phyloP scores from a whole-genome alignment of 2,797 vertebrate species.

The Gymnothorax javanicus region DNA sequence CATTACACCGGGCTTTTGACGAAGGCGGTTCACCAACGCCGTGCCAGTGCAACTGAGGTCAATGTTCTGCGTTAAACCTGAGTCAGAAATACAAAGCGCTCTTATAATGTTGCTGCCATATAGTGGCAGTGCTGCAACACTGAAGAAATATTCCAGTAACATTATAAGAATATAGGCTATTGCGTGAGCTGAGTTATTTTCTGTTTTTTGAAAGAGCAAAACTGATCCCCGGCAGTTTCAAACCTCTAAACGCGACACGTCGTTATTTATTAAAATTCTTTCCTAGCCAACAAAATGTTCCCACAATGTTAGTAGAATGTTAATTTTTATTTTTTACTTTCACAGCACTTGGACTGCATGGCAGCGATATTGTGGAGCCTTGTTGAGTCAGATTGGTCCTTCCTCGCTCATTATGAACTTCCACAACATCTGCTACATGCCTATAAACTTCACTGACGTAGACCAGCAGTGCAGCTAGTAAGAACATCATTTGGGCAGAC shows the following conservation, averaged over 20 bases:
- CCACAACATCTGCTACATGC: background rate
- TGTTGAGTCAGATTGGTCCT: no score
- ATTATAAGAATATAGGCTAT: no score
- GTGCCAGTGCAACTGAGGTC: background rate
- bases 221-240: background rate
- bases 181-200: background rate
- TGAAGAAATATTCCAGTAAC: no score
- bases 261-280: background rate
- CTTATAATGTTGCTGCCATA: no score
- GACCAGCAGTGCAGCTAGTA: no score
- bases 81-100: background rate
- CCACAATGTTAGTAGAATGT: no score
- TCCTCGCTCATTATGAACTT: background rate
- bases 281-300: background rate
- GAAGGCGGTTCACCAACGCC: background rate
- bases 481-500: no score
- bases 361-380: no score
- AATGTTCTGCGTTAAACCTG: background rate
- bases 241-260: background rate
- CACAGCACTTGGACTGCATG: no score
- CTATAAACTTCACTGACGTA: background rate
- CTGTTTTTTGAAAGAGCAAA: background rate
- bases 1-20: background rate
- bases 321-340: no score
- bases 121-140: no score